phyloP scores from a whole-genome alignment of 1,140 invertebrate genomes.

The Habropoda laboriosa region DNA sequence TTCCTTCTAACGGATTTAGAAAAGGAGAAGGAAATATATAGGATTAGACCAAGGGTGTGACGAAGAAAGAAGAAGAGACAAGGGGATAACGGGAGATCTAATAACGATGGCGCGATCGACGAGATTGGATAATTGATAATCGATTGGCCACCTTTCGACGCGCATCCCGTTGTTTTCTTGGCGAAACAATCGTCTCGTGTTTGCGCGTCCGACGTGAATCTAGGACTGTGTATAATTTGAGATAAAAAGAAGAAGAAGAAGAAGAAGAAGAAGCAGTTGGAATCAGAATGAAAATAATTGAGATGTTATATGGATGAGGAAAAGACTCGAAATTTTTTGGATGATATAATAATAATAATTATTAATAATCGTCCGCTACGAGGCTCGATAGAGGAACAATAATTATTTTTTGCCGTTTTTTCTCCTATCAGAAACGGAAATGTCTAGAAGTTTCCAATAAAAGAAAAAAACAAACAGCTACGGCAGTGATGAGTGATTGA shows the following conservation, averaged over 20 bases:
- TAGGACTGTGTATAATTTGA: neutral
- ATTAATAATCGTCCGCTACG: slow-evolving; percentile 17
- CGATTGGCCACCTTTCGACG: slow-evolving; percentile 51
- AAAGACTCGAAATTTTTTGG: slow-evolving; percentile 12
- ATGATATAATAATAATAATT: neutral
- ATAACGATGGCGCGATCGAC: slow-evolving; percentile 42
- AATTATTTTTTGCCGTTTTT: slow-evolving; percentile 51
- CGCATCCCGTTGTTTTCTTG: slow-evolving; percentile 70
- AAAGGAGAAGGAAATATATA: neutral
- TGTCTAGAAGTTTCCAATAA: neutral
- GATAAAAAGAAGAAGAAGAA: neutral
- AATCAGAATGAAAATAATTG: neutral
- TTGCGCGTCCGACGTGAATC: slow-evolving; percentile 59
- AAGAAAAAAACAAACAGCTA: neutral
- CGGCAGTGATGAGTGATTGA: neutral
- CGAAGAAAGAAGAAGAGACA: neutral
- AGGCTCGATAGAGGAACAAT: slow-evolving; percentile 34
- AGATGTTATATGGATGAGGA: neutral
- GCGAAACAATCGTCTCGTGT: slow-evolving; percentile 68
- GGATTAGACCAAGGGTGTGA: slow-evolving; percentile 30
- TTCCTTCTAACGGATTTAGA: neutral
- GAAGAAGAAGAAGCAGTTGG: neutral
- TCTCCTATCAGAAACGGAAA: slow-evolving; percentile 10
- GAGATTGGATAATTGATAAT: slow-evolving; percentile 23
- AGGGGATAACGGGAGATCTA: slow-evolving; percentile 10